Base-by-base conservation (phyloP, 1,140 invertebrate genomes). In the Meloidogyne chitwoodi region DNA sequence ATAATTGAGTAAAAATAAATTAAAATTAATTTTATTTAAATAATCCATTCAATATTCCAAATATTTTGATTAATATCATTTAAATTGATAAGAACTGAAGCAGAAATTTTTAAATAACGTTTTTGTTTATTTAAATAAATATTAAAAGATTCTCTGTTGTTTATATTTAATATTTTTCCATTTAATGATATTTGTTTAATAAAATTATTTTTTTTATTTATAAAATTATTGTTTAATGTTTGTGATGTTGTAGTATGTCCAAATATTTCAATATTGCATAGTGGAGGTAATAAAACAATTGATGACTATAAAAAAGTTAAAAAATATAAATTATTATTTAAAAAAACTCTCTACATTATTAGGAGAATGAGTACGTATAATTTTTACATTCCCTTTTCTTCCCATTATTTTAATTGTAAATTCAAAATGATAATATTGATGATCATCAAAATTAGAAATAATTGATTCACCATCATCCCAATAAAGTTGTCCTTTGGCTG, bases 401-500 rank as follows among this genome's bases (percentile, higher is more conserved):
- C 19, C 41, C 34, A 16, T 73, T 6, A 68, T 38, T 16, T 26
- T 64, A 29, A 65, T 29, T 31, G 31, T 67, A 24, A 71, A 80
- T 31, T 34, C 38, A 44, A 81, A 81, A 19, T 77, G 74, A 41
- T 68, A 74, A 65, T 77, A 80, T 22, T 70, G 34, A 31, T 80
- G 70, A 11, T 11, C 19, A 34, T 34, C 68, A 29, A 67, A 72
- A 24, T 77, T 31, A 38, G 56, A 31, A 11, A 76, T 64, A 24
- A 75, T 69, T n/a, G 72, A 31, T 63, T 80, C 79, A 5, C 79
- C 79, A 38, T 80, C 79, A 27, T 80, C 79, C 79, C 79, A 80
- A 48, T 67, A 81, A 10, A 80, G 56, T 41, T 80, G 68, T 16
- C 79, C 79, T n/a, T 62, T 26, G 10, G 78, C 78, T 10, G 31